Evolutionary conservation across 2,888 invertebrate species (phyloP), one percentile per base, ranked within the genome.

Genomic region (Spodoptera littoralis): DNA sequence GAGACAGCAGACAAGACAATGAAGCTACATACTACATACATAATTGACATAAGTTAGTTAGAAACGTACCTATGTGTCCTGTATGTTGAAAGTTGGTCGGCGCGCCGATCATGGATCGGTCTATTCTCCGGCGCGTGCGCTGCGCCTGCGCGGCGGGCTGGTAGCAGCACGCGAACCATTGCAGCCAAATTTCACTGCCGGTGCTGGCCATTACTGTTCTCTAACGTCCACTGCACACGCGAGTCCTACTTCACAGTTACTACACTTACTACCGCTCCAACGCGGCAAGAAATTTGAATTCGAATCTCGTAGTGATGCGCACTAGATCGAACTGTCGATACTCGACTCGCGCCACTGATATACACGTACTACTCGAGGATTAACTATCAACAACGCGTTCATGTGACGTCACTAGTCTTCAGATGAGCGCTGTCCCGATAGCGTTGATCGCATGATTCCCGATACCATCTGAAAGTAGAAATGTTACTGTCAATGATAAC

Each of bases 81-180:
- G 99, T 99, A 91, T 99, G 99, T 86, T 98, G 97, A 90, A 99
- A 99, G 95, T 99, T 98, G 80, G 98, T 99, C 12, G 99, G 99
- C 78, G 97, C 96, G 43, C 99, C 98, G 86, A 99, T 99, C 99
- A 99, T 99, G 69, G 98, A 98, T 73, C 98, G 96, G 94, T 97
- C 97, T 95, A 97, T 97, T 92, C 97, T 96, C 92, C 97, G 96
- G 85, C 97, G 96, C 76, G 96, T 95, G 80, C 97, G 95, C 87
- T 97, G 96, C 79, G 96, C 96, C 79, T 96, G 97, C 80, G 96
- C 97, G 61, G 97, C 97, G 78, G 97, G 97, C 86, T 98, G 98
- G 86, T 98, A 96, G 93, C 98, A 98, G 92, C 98, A 98, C 74
- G 98, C 97, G 94, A 98, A 98, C 97, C 98, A 98, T 87, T 98